Conservation (phyloP, 1,140 invertebrate species). For the Sminthurides bifidus region DNA sequence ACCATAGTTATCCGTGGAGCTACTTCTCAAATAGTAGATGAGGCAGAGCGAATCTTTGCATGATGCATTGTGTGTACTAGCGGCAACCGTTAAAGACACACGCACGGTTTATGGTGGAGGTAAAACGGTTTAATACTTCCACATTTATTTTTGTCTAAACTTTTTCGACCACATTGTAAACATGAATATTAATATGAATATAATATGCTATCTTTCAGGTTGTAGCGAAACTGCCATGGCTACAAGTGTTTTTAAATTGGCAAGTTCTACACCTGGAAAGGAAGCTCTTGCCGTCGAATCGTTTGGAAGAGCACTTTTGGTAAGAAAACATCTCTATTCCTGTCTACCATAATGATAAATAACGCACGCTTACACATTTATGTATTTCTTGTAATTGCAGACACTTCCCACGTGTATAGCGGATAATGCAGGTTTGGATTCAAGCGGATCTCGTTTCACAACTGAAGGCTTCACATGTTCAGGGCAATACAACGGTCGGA, state of each 20-base stretch:
- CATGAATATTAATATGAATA: conserved; percentile 10
- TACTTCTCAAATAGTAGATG: conserved; percentile 98
- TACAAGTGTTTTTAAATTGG: conserved; percentile 69
- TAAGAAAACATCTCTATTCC: conserved; percentile 25
- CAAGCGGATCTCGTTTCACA: conserved; percentile 83
- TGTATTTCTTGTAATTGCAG: conserved; percentile 34
- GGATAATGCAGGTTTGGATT: conserved; percentile 98
- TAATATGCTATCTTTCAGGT: conserved; percentile 37
- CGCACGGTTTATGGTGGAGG: conserved; percentile 86
- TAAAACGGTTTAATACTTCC: conserved; percentile 31
- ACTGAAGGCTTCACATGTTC: conserved; percentile 76
- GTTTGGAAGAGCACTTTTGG: conserved; percentile 69
- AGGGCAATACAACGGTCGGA: conserved; percentile 62
- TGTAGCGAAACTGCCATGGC: conserved; percentile 96
- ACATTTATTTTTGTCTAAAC: conserved; percentile 1
- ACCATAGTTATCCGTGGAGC: conserved; percentile 93
- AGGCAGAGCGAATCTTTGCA: conserved; percentile 96
- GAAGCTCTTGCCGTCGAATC: conserved; percentile 95
- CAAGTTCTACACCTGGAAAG: conserved; percentile 86
- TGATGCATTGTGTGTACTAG: conserved; percentile 93
- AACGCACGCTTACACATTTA: neutral
- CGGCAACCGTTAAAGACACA: conserved; percentile 87
- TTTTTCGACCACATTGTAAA: neutral
- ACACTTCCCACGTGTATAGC: conserved; percentile 90
- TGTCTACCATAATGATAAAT: neutral